Evolutionary conservation across 2,888 invertebrate species (phyloP), one percentile per base, ranked within the genome.

Genomic region (Euzophera pinguis): DNA sequence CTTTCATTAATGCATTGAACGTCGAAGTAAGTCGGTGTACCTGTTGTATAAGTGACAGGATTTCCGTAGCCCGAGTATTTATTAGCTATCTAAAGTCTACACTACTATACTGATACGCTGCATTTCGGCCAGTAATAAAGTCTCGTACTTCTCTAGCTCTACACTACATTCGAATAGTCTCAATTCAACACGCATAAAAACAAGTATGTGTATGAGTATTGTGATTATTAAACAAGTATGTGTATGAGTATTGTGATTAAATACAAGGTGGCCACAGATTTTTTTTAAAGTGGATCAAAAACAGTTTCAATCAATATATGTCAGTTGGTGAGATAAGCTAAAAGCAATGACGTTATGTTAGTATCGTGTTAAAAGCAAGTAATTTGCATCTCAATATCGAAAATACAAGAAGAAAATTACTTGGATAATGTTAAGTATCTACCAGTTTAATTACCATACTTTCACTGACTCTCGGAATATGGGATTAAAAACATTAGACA

Each of bases 1-100:
- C 64, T 61, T 68, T 68, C 59, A 63, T 63, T 59, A 61, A 62
- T 60, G 54, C 53, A 55, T 57, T 53, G 51, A 61, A 67, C 67
- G 61, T 58, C 57, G 55, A 55, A 55, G 16, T 34, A 32, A 45
- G 43, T 22, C 2, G 22, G 5, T n/a, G n/a, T 32, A 32, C 32
- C 14, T 32, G 45, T 32, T 14, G 45, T 32, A 45, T 32, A 22
- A 22, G 22, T 22, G 29, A 45, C 45, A 29, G 45, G 45, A 45
- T n/a, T 9, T 45, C 45, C 45, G 45, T 32, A 32, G 45, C 16
- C 29, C 29, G 5, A 4, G 7, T 29, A 22, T 42, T 10, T 42
- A 42, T 29, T 43, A 13, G n/a, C n/a, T n/a, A n/a, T n/a, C n/a
- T n/a, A n/a, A n/a, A n/a, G n/a, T n/a, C n/a, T n/a, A n/a, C n/a